Conservation (phyloP, 1,140 invertebrate genomes). For the Brachionus rotundiformis region DNA sequence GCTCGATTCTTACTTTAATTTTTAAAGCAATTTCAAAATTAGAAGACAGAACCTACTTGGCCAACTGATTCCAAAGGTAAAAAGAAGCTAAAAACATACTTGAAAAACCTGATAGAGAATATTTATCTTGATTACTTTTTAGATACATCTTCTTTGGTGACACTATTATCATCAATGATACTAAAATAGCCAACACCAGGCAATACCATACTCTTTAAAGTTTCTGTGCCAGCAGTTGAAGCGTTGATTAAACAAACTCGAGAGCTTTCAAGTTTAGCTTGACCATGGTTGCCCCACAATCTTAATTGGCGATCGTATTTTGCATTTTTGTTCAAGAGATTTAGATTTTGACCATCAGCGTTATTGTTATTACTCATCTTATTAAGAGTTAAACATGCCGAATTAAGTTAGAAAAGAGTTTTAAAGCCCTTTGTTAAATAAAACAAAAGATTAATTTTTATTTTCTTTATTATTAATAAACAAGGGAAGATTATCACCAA, state of each 20-base stretch:
- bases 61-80: slow-evolving; percentile 18
- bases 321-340: slow-evolving; percentile 69
- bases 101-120: not conserved
- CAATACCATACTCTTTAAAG: slow-evolving; percentile 86
- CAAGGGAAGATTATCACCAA: slow-evolving; percentile 24
- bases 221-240: slow-evolving; percentile 88
- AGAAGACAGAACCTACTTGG: not conserved
- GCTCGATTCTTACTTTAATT: slow-evolving; percentile 75
- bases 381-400: not conserved
- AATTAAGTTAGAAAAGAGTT: not conserved
- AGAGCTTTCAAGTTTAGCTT: slow-evolving; percentile 79
- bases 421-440: not conserved
- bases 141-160: slow-evolving; percentile 44
- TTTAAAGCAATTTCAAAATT: not conserved
- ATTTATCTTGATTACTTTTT: slow-evolving; percentile 13
- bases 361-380: not conserved
- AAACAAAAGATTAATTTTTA: not conserved
- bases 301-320: slow-evolving; percentile 85
- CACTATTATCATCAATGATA: slow-evolving; percentile 79
- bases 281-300: slow-evolving; percentile 96
- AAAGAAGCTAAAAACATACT: slow-evolving; percentile 38
- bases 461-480: slow-evolving; percentile 17
- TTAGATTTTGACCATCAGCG: not conserved
- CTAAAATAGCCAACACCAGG: slow-evolving; percentile 93
- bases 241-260: slow-evolving; percentile 92